phyloP scores from a whole-genome alignment of 1,140 invertebrate genomes.

The Drosophila pruinosa region DNA sequence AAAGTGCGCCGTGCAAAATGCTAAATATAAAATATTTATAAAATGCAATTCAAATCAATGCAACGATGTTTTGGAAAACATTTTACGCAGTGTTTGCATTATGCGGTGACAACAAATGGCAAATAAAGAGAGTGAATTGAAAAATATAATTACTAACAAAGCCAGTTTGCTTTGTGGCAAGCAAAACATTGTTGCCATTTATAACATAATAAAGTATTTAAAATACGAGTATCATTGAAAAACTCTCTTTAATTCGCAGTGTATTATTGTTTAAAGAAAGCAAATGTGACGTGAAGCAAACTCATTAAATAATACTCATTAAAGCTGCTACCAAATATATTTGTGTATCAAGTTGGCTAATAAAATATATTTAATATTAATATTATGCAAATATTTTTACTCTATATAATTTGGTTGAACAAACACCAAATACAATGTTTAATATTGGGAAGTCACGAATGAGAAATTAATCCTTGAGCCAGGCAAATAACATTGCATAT shows the following conservation, averaged over 20 bases:
- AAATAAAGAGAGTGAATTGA: background rate
- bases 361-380: too few relatives aligned
- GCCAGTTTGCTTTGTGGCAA: too few relatives aligned
- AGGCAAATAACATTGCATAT: background rate
- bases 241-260: too few relatives aligned
- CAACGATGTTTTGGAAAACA: background rate
- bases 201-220: background rate
- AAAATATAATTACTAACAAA: background rate
- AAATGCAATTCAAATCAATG: background rate
- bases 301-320: background rate
- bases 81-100: too few relatives aligned
- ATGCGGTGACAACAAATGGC: too few relatives aligned
- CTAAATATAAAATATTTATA: background rate
- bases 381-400: background rate
- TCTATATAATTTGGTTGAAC: background rate
- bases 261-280: too few relatives aligned
- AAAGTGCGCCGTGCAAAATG: background rate
- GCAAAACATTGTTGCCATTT: background rate
- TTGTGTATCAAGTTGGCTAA: background rate
- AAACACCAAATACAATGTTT: background rate
- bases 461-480: background rate
- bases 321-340: background rate
- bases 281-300: background rate
- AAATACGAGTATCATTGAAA: background rate
- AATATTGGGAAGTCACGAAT: background rate